Conservation (phyloP, 1,140 invertebrate genomes). For the Panulirus ornatus region DNA sequence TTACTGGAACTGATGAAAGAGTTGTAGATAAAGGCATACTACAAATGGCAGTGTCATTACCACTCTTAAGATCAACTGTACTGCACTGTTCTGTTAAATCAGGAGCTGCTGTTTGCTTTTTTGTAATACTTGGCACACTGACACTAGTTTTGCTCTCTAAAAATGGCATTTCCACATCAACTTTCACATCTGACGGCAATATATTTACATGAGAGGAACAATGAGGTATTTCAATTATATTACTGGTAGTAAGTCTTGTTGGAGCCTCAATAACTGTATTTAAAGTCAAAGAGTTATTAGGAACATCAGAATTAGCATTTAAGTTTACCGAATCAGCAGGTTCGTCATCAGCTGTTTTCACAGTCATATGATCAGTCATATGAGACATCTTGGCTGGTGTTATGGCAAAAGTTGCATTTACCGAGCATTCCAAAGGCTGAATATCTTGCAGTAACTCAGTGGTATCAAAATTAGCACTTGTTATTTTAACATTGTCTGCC, state of each 20-base stretch:
- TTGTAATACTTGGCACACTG: background rate
- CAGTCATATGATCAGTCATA: background rate
- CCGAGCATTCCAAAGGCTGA: slow-evolving; percentile 19
- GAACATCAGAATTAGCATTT: slow-evolving; percentile 11
- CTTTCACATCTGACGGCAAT: background rate
- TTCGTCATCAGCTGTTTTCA: slow-evolving; percentile 9
- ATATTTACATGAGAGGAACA: background rate
- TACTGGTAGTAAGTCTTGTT: background rate
- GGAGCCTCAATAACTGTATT: too few species aligned
- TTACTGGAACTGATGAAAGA: background rate
- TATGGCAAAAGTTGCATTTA: slow-evolving; percentile 38
- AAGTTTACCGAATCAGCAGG: background rate
- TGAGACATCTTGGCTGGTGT: slow-evolving; percentile 34
- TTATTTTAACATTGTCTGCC: background rate
- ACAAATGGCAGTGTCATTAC: background rate
- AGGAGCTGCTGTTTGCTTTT: background rate
- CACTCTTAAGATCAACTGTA: background rate
- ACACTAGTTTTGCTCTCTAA: background rate
- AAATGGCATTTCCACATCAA: background rate
- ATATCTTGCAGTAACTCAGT: slow-evolving; percentile 32
- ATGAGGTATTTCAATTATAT: background rate
- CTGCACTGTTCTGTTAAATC: background rate
- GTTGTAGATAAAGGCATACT: background rate
- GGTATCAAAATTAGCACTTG: background rate
- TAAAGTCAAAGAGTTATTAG: background rate